Conservation (phyloP, 1,140 invertebrate genomes). For the Polypedilum pembai region DNA sequence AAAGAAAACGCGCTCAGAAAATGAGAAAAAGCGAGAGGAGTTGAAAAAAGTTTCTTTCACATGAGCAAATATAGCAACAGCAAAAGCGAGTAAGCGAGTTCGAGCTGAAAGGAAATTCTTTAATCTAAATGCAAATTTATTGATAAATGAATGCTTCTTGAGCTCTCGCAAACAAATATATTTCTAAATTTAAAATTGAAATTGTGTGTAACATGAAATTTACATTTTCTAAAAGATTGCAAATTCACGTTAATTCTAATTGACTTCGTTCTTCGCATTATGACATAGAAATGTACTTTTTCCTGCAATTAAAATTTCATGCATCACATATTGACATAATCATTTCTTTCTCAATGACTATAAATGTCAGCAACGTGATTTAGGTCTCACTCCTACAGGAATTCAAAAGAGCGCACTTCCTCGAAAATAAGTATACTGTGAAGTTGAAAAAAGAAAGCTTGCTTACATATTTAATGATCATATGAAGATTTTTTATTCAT, state of each 20-base stretch:
- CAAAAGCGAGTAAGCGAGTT: not conserved
- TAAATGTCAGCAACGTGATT: too few relatives aligned
- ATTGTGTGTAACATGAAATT: not conserved
- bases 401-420: too few relatives aligned
- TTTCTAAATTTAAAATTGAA: not conserved
- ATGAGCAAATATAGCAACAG: not conserved
- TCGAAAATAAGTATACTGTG: too few relatives aligned
- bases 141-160: constrained; percentile 23
- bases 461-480: too few relatives aligned
- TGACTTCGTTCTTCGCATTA: too few relatives aligned
- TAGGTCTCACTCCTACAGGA: too few relatives aligned
- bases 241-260: too few relatives aligned
- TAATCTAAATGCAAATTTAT: constrained; percentile 26
- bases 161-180: not conserved
- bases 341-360: not conserved
- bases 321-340: constrained; percentile 5
- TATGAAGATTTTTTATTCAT: too few relatives aligned
- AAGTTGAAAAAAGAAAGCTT: too few relatives aligned
- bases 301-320: constrained; percentile 19
- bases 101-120: constrained; percentile 1
- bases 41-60: not conserved
- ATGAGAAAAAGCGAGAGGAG: not conserved
- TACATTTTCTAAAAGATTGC: not conserved
- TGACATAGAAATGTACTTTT: not conserved
- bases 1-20: not conserved